Evolutionary conservation across 2,888 invertebrate species (phyloP).

Genomic region (Rhamnusium bicolor): DNA sequence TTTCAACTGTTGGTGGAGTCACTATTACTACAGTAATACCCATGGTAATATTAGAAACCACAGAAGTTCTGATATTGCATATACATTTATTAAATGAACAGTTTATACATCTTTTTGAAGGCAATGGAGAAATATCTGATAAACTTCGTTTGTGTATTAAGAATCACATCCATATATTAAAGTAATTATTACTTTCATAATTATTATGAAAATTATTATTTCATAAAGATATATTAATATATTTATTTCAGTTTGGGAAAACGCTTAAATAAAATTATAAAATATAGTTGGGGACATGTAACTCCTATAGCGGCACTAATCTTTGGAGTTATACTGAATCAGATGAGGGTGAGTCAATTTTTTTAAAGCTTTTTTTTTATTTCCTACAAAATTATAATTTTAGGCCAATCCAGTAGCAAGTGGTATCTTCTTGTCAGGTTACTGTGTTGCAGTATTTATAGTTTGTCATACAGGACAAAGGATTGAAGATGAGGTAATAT

Average conservation of each 20-base stretch:
- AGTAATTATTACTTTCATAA: background rate
- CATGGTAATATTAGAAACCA: background rate
- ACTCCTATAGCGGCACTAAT: background rate
- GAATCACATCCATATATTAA: background rate
- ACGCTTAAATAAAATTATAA: background rate
- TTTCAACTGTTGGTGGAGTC: background rate
- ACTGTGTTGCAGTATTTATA: background rate
- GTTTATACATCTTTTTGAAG: background rate
- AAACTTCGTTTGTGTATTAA: background rate
- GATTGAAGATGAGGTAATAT: background rate
- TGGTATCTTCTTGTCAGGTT: background rate
- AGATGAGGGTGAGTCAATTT: background rate
- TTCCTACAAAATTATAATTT: background rate
- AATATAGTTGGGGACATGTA: background rate
- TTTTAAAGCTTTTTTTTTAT: background rate
- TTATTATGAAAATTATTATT: too few relatives aligned
- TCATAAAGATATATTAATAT: too few relatives aligned
- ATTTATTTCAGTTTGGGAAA: background rate
- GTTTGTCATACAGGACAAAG: background rate
- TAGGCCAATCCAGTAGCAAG: background rate
- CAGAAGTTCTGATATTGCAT: conserved; percentile 1
- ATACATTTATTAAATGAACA: background rate
- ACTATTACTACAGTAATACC: background rate
- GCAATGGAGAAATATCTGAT: background rate
- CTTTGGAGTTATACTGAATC: background rate